These are phyloP conservation scores for Melanotaenia pygmaea DNA, from an alignment of 2,797 vertebrate species.

Conservation along the genomic window DNA sequence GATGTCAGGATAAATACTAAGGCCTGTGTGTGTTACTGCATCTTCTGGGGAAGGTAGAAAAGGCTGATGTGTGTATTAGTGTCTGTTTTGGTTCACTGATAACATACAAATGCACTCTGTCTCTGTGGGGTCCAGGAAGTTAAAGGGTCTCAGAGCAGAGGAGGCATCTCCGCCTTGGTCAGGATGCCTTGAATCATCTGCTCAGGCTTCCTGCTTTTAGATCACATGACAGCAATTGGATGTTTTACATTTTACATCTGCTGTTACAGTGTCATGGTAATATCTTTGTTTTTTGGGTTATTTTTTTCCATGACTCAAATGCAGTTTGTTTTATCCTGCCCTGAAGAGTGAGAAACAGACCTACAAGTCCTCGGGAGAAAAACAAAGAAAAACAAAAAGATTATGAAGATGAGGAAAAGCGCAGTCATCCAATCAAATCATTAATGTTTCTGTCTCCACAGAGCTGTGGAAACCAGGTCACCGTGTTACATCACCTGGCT, in stretches of 20 bases:
- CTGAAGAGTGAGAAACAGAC: not conserved
- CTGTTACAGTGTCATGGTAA: not conserved
- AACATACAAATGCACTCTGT: slow-evolving; percentile 62
- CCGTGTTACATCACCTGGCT: slow-evolving; percentile 46
- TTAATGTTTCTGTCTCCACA: slow-evolving; percentile 32
- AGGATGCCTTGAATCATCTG: slow-evolving; percentile 37
- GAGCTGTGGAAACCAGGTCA: slow-evolving; percentile 47
- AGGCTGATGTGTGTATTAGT: slow-evolving; percentile 49
- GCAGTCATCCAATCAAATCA: slow-evolving; percentile 38
- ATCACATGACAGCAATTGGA: slow-evolving; percentile 12
- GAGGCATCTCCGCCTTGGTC: slow-evolving; percentile 30
- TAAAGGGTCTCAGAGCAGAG: slow-evolving; percentile 48
- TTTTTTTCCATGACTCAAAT: not conserved
- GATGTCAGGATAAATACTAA: slow-evolving; percentile 34
- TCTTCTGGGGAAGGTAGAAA: slow-evolving; percentile 18
- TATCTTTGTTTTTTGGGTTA: not conserved
- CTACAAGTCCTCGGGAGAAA: not conserved
- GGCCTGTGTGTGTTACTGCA: slow-evolving; percentile 20
- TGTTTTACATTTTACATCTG: slow-evolving; percentile 10
- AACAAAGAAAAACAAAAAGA: slow-evolving; percentile 35
- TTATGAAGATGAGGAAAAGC: slow-evolving; percentile 33
- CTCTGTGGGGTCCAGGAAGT: slow-evolving; percentile 52
- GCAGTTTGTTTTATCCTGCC: not conserved
- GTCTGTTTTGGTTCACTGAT: slow-evolving; percentile 54
- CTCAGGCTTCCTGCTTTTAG: slow-evolving; percentile 29